Conservation (phyloP, 2,113 vertebrate genomes). For the Vanacampus margaritifer region DNA sequence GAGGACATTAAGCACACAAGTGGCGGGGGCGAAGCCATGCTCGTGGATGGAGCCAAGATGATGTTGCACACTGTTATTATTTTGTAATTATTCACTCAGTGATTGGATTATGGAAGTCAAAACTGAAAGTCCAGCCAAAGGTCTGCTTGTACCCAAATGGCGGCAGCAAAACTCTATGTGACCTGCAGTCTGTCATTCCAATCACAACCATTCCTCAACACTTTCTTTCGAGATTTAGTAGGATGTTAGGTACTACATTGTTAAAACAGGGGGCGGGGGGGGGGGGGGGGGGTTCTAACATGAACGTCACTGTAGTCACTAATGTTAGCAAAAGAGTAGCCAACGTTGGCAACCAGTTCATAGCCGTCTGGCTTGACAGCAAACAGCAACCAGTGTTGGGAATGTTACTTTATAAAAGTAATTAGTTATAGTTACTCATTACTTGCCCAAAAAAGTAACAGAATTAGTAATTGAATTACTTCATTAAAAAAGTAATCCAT, state of each 20-base stretch:
- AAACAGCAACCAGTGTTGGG: no score
- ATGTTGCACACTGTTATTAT: slow-evolving; percentile 60
- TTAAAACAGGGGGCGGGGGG: no score
- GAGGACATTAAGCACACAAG: slow-evolving; percentile 79
- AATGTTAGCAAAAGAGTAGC: no score
- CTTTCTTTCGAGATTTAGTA: not conserved
- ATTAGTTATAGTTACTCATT: no score
- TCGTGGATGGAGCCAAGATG: slow-evolving; percentile 61
- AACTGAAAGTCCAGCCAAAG: slow-evolving; percentile 64
- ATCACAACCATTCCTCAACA: not conserved
- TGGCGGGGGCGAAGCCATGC: slow-evolving; percentile 62
- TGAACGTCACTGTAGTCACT: not conserved
- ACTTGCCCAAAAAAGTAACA: no score
- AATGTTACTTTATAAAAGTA: no score
- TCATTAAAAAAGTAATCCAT: no score
- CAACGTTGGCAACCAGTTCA: no score
- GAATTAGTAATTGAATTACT: no score
- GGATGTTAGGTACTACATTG: not conserved
- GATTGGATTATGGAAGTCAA: slow-evolving; percentile 62
- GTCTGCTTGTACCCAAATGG: slow-evolving; percentile 49
- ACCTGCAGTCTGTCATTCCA: slow-evolving; percentile 2
- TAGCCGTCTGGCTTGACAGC: no score
- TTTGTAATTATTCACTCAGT: slow-evolving; percentile 63
- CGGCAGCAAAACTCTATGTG: slow-evolving; percentile 14
- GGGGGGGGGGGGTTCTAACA: no score